These are phyloP conservation scores for Crocidura indochinensis DNA, from an alignment of 2,797 vertebrate genomes.

Conservation along the genomic window DNA sequence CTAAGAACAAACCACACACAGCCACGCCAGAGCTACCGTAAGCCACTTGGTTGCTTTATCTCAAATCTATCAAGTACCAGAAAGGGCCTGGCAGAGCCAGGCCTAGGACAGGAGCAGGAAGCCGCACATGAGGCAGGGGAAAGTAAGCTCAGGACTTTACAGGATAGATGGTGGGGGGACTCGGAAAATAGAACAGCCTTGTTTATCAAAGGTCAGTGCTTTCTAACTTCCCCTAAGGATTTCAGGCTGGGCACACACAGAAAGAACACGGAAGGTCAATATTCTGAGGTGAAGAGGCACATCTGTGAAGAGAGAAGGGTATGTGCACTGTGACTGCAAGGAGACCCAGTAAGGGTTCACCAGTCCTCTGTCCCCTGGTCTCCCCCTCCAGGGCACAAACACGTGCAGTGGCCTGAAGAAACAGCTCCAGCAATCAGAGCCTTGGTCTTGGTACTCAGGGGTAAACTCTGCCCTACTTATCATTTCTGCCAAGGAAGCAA, in stretches of 20 bases:
- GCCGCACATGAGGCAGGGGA: not conserved
- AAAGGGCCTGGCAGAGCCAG: not conserved
- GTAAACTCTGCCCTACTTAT: no score
- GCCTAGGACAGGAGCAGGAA: not conserved
- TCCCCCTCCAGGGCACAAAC: not conserved
- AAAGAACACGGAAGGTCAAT: not conserved
- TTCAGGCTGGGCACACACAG: not conserved
- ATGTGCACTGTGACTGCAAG: not conserved
- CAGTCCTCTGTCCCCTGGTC: no score
- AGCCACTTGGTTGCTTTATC: not conserved
- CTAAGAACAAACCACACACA: constrained; percentile 18
- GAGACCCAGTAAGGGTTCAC: not conserved
- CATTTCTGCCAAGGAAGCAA: no score
- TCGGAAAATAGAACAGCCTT: not conserved
- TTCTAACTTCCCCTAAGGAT: not conserved
- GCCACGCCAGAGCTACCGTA: not conserved
- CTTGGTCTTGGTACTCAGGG: no score
- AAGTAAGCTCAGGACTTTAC: not conserved
- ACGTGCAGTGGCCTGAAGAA: not conserved
- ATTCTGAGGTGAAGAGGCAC: not conserved
- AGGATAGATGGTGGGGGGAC: not conserved
- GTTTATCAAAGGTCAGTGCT: not conserved
- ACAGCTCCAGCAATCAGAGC: not conserved
- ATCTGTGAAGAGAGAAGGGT: not conserved
- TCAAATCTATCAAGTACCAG: not conserved